Base-by-base conservation (phyloP, 1,140 invertebrate genomes). In the Lepidurus apus region DNA sequence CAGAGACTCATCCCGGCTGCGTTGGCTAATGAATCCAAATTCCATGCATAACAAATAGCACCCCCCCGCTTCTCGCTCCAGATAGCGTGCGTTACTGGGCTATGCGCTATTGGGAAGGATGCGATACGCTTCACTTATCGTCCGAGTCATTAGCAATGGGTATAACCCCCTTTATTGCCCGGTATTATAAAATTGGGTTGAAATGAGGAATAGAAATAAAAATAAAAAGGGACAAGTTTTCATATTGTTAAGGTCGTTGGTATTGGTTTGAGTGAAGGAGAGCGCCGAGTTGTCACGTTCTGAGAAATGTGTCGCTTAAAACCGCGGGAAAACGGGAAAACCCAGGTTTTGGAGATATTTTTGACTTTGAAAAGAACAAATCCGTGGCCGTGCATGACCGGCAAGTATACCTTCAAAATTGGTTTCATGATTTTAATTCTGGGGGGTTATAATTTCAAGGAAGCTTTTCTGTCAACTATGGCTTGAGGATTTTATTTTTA, bases 351-450 rank as follows among this genome's bases (percentile, higher is more conserved):
- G 2, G 47, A 65, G 47, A 65, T 26, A 26, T 26, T 34, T 34
- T 34, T 3, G 34, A 65, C 17, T n/a, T n/a, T n/a, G 53, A 21
- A 65, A 1, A 1, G 17, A 17, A 47, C 10, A 65, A 65, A 65
- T 65, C 53, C 53, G 53, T 65, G 21, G 53, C 53, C 53, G 53
- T 65, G 53, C 53, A 65, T 65, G 53, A 65, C 53, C 53, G 17
- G n/a, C 21, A 13, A n/a, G 53, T 65, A 65, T 65, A 65, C 53
- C 21, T 65, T 65, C 53, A 65, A 65, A 65, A 65, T 65, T 65
- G 53, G 53, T 65, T 65, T 65, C 53, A 65, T 65, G 53, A 65
- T 65, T 65, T 65, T 65, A 65, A 17, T 65, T 65, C 53, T 65
- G 53, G 53, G 17, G 53, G 53, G 53, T 65, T 65, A 65, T 65